Evolutionary conservation across 1,140 invertebrate genomes (phyloP).

Genomic region (Cepaea nemoralis): DNA sequence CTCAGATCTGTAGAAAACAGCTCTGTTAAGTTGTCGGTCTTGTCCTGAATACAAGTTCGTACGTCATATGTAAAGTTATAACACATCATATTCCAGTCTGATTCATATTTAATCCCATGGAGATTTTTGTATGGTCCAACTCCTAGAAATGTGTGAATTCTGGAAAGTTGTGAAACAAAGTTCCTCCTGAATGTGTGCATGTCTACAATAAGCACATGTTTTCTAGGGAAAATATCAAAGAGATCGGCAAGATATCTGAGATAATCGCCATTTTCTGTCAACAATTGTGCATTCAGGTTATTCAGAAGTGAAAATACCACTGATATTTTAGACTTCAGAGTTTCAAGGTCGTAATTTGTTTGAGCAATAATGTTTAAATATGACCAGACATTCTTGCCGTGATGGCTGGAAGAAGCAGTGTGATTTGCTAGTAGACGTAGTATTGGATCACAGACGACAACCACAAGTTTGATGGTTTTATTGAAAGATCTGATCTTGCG

Average conservation of each 20-base stretch:
- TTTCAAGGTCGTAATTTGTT: background rate
- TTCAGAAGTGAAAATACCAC: background rate
- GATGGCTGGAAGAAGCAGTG: background rate
- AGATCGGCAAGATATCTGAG: conserved; percentile 11
- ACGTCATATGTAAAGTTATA: background rate
- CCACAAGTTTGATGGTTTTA: conserved; percentile 16
- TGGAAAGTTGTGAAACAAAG: background rate
- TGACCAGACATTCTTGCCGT: too few species aligned
- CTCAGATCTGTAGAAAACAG: background rate
- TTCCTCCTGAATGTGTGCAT: background rate
- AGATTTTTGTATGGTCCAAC: background rate
- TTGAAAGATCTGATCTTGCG: conserved; percentile 7
- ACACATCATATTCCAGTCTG: background rate
- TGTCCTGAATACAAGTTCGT: background rate
- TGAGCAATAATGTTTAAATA: background rate
- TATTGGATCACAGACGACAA: conserved; percentile 24
- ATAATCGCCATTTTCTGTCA: conserved; percentile 14
- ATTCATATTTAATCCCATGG: background rate
- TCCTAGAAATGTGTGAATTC: conserved; percentile 8
- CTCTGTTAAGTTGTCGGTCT: background rate
- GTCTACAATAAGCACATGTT: conserved; percentile 21
- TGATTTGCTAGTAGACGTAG: background rate
- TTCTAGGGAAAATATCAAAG: background rate
- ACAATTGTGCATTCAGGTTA: background rate
- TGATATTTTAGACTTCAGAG: background rate